Evolutionary conservation across 2,888 invertebrate species (phyloP).

Genomic region (Unio pictorum): DNA sequence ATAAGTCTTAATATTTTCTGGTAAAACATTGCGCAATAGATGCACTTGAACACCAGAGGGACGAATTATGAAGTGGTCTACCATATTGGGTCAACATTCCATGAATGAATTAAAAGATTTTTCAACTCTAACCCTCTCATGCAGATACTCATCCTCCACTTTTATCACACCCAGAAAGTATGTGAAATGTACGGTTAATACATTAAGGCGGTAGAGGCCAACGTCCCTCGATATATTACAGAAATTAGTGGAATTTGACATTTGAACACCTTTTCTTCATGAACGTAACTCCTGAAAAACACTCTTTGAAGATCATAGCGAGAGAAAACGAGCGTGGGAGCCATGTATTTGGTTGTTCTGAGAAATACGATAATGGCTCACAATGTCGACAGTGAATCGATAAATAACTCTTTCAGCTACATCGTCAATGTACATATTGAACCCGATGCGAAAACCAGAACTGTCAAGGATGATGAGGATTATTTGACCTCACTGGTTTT

Average conservation of each 20-base stretch:
- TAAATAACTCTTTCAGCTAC: conserved; percentile 27
- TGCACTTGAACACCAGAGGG: conserved; percentile 9
- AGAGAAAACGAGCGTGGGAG: neutral
- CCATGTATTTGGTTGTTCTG: conserved; percentile 25
- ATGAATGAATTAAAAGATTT: conserved; percentile 17
- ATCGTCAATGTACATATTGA: conserved; percentile 21
- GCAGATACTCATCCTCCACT: conserved; percentile 18
- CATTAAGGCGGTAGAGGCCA: conserved; percentile 12
- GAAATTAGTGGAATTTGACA: conserved; percentile 32
- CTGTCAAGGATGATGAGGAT: conserved; percentile 4
- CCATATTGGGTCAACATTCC: conserved; percentile 23
- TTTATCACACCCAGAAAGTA: conserved; percentile 14
- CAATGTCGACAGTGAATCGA: conserved; percentile 35
- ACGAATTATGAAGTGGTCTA: conserved; percentile 32
- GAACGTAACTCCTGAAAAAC: conserved; percentile 22
- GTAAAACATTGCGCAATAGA: too few species aligned
- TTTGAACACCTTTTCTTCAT: conserved; percentile 32
- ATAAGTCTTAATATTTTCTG: too few species aligned
- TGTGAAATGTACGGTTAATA: conserved; percentile 16
- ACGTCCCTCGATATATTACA: conserved; percentile 28
- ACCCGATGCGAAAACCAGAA: neutral
- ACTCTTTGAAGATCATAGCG: conserved; percentile 3
- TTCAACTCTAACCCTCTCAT: conserved; percentile 9
- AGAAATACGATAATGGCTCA: conserved; percentile 9
- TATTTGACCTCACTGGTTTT: conserved; percentile 33